A percentile compares a stretch with the other conserved stretches of the same genome.
Conservation (phyloP, 2,113 vertebrate species). For the Caretta caretta region DNA sequence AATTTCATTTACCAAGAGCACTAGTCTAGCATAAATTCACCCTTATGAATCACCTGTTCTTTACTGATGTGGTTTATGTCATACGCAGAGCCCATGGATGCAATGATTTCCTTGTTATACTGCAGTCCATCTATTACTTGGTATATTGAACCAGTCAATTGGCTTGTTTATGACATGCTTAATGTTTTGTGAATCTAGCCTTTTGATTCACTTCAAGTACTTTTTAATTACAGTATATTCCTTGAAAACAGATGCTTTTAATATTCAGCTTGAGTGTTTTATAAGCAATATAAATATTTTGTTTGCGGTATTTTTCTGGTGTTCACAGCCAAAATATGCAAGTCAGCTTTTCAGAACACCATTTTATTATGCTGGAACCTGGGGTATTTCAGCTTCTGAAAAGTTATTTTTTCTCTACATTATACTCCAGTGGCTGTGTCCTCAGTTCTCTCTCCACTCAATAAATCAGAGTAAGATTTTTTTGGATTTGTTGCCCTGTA, state of each 20-base stretch:
- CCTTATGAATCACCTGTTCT: constrained; percentile 52
- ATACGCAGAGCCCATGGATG: constrained; percentile 24
- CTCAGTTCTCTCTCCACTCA: not conserved
- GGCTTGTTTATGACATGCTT: constrained; percentile 67
- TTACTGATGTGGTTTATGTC: constrained; percentile 55
- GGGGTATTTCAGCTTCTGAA: constrained; percentile 24
- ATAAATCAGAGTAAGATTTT: not conserved
- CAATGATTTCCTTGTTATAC: constrained; percentile 51
- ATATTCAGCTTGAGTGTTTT: constrained; percentile 75
- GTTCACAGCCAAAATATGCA: constrained; percentile 67
- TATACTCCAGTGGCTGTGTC: not conserved
- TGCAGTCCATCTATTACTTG: constrained; percentile 55
- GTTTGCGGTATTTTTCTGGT: constrained; percentile 75
- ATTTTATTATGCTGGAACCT: constrained; percentile 65
- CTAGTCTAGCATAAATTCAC: constrained; percentile 36
- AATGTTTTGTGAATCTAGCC: constrained; percentile 68
- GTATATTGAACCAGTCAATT: constrained; percentile 65
- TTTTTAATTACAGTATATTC: constrained; percentile 77
- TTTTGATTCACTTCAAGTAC: constrained; percentile 74
- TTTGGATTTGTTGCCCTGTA: not conserved
- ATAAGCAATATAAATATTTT: constrained; percentile 79
- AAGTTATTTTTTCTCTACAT: constrained; percentile 13
- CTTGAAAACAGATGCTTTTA: constrained; percentile 79
- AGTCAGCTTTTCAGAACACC: constrained; percentile 65
- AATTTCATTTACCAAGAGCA: not conserved